Evolutionary conservation across 2,888 invertebrate species (phyloP).

Genomic region (Sclerodermus sp.): DNA sequence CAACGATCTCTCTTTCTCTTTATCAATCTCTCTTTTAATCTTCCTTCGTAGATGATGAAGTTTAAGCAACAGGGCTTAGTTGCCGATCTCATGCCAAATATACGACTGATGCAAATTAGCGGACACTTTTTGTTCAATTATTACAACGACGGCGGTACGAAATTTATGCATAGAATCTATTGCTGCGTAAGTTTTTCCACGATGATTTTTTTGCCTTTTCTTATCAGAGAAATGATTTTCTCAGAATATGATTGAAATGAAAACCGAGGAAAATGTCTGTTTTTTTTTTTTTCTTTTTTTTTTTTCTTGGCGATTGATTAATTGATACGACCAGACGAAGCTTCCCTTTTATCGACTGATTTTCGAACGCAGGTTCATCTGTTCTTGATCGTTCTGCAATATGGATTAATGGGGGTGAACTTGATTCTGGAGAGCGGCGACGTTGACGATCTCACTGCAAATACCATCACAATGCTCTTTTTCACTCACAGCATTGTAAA

Average conservation of each 20-base stretch:
- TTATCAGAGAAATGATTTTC: background rate
- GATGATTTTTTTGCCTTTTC: background rate
- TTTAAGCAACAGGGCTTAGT: conserved; percentile 71
- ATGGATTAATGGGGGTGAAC: conserved; percentile 67
- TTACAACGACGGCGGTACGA: conserved; percentile 57
- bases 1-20: too few relatives aligned
- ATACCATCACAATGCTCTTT: conserved; percentile 80
- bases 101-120: conserved; percentile 73
- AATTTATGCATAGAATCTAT: conserved; percentile 53
- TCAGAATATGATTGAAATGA: too few relatives aligned
- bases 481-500: conserved; percentile 79
- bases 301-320: too few relatives aligned
- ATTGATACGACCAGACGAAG: background rate
- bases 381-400: conserved; percentile 67
- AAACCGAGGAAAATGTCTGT: too few relatives aligned
- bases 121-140: conserved; percentile 83
- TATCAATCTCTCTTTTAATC: too few relatives aligned
- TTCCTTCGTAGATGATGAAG: conserved; percentile 60
- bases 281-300: too few relatives aligned
- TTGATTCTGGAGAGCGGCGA: conserved; percentile 73
- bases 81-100: conserved; percentile 82
- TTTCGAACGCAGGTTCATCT: conserved; percentile 62
- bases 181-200: conserved; percentile 52
- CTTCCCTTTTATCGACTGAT: background rate
- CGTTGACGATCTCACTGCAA: conserved; percentile 72